These are phyloP conservation scores for Drosophila ambigua DNA, from an alignment of 1,140 invertebrate genomes.

Conservation along the genomic window DNA sequence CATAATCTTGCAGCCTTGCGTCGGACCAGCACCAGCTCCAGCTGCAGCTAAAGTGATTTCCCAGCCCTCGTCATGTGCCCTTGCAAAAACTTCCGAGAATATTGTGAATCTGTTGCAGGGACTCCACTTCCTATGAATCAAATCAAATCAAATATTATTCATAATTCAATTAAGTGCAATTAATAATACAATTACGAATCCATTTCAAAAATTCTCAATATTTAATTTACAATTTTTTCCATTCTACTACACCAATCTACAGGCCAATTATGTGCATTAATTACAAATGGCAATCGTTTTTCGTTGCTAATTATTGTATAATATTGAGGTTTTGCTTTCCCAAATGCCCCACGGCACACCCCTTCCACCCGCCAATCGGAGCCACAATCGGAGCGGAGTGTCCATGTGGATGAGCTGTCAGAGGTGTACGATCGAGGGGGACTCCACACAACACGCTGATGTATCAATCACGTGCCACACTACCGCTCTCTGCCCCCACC, in stretches of 20 bases:
- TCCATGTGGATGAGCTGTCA: constrained; percentile 31
- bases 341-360: constrained; percentile 34
- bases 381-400: background rate
- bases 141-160: constrained; percentile 61
- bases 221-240: constrained; percentile 23
- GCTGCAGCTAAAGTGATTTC: constrained; percentile 11
- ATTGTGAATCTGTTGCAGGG: constrained; percentile 44
- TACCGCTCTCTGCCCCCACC: too few species aligned
- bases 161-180: constrained; percentile 79
- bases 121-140: constrained; percentile 55
- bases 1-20: constrained; percentile 40
- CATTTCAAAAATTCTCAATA: constrained; percentile 70
- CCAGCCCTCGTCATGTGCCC: constrained; percentile 47
- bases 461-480: constrained; percentile 56
- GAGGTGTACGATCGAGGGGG: constrained; percentile 7
- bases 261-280: constrained; percentile 78
- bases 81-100: constrained; percentile 69
- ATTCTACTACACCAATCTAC: constrained; percentile 57
- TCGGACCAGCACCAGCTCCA: constrained; percentile 12
- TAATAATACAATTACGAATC: constrained; percentile 80
- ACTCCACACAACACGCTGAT: constrained; percentile 31
- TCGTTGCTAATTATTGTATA: constrained; percentile 74
- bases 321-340: constrained; percentile 75
- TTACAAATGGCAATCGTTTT: constrained; percentile 77
- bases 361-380: too few species aligned